These are phyloP conservation scores for Catharus minimus DNA, from an alignment of 2,113 vertebrate genomes.

Conservation along the genomic window DNA sequence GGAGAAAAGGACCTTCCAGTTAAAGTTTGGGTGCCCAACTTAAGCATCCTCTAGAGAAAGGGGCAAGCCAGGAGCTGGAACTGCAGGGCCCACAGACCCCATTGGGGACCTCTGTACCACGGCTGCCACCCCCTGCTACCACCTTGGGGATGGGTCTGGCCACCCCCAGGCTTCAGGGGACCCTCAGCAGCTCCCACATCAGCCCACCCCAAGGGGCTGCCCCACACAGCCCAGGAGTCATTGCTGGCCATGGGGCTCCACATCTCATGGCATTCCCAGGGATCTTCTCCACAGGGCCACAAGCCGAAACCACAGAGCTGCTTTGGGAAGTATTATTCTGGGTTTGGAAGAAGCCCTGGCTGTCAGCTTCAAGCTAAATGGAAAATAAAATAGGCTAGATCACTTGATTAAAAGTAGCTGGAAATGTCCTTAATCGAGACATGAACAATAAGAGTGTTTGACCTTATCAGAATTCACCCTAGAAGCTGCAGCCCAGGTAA, in stretches of 20 bases:
- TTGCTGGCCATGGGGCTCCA: accelerated
- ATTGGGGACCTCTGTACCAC: neutral
- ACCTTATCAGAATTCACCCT: neutral
- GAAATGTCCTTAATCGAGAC: neutral
- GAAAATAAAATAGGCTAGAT: neutral
- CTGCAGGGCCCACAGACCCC: neutral
- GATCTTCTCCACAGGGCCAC: accelerated
- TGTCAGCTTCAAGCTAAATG: neutral
- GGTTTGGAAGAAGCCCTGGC: neutral
- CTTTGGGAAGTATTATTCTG: neutral
- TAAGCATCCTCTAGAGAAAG: neutral
- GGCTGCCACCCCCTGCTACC: neutral
- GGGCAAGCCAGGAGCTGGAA: accelerated
- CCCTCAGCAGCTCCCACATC: neutral
- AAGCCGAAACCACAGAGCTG: neutral
- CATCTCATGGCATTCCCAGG: too few relatives aligned
- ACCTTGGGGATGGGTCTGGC: too few relatives aligned
- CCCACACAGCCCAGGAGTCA: accelerated
- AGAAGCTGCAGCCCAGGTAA: neutral
- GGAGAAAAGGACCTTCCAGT: neutral
- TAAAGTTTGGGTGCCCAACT: neutral
- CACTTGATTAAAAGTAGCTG: neutral
- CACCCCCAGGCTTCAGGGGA: neutral
- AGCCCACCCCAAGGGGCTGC: neutral
- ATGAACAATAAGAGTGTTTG: neutral